These are phyloP conservation scores for Myopa testacea DNA, from an alignment of 2,888 invertebrate species.

Conservation along the genomic window DNA sequence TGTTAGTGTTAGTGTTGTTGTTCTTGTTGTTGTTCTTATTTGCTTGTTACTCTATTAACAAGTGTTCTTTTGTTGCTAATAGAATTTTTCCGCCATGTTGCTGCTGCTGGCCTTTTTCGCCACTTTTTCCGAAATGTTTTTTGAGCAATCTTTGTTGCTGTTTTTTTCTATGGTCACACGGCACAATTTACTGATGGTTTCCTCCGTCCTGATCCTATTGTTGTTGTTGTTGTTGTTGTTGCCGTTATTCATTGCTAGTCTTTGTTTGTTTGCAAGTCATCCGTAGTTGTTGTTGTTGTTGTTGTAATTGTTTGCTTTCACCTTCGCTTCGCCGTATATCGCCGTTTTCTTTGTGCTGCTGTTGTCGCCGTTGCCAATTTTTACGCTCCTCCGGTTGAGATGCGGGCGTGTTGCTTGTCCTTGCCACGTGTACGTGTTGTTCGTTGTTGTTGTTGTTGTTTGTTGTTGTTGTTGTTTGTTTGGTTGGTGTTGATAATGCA, in stretches of 20 bases:
- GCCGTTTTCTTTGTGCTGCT: background rate
- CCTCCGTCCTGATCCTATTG: background rate
- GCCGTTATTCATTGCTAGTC: background rate
- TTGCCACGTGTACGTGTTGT: background rate
- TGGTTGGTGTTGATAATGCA: conserved; percentile 17
- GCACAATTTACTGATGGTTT: background rate
- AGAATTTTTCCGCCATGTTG: conserved; percentile 11
- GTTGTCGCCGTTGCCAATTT: background rate
- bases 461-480: background rate
- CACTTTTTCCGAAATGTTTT: background rate
- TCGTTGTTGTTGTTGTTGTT: conserved; percentile 35
- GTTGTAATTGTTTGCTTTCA: background rate
- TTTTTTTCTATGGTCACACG: background rate
- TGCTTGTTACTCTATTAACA: background rate
- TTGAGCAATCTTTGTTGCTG: background rate
- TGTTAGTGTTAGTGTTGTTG: conserved; percentile 21
- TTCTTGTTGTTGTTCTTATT: conserved; percentile 18
- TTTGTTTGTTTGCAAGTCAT: background rate
- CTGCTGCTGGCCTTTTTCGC: conserved; percentile 25
- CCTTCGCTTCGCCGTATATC: background rate
- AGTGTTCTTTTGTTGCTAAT: too few relatives aligned
- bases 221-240: conserved; percentile 6
- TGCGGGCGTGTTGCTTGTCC: background rate
- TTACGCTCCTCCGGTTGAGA: background rate
- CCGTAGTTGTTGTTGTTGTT: background rate